Conservation (phyloP, 2,888 invertebrate species). For the Drosophila atripex region DNA sequence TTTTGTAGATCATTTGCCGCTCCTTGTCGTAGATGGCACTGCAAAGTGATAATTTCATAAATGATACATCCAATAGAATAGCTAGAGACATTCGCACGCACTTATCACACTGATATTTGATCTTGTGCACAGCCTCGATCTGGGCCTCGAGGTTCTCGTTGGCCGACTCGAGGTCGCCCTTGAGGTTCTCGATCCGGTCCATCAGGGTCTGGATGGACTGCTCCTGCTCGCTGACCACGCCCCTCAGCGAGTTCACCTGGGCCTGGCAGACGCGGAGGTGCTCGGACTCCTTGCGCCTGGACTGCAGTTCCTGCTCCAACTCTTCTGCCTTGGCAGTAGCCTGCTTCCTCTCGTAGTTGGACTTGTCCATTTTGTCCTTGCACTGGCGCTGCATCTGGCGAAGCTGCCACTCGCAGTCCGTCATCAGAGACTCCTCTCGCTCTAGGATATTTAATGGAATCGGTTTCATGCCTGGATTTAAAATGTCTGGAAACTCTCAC, state of each 20-base stretch:
- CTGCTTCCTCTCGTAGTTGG: constrained; percentile 86
- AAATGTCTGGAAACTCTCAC: constrained; percentile 56
- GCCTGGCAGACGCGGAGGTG: constrained; percentile 85
- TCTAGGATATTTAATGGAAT: constrained; percentile 73
- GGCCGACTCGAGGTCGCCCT: constrained; percentile 85
- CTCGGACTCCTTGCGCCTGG: constrained; percentile 82
- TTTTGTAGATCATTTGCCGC: constrained; percentile 83
- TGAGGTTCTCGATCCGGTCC: constrained; percentile 85
- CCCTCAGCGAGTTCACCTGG: constrained; percentile 86
- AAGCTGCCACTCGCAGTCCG: constrained; percentile 94
- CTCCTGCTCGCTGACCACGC: constrained; percentile 86
- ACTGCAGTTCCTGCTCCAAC: constrained; percentile 73
- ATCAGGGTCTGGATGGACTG: constrained; percentile 85
- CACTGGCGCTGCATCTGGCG: constrained; percentile 90
- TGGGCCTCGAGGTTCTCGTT: constrained; percentile 85
- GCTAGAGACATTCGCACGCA: constrained; percentile 43
- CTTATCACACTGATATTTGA: constrained; percentile 84
- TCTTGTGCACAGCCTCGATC: constrained; percentile 84
- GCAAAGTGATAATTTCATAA: background rate
- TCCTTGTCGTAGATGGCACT: constrained; percentile 84
- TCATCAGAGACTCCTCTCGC: constrained; percentile 89
- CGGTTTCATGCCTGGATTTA: background rate
- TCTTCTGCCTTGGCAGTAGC: constrained; percentile 83
- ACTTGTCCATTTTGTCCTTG: constrained; percentile 87
- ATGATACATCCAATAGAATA: background rate